Evolutionary conservation across 2,113 vertebrate species (phyloP), one percentile per base, ranked within the genome.

Genomic region (Carlito syrichta): DNA sequence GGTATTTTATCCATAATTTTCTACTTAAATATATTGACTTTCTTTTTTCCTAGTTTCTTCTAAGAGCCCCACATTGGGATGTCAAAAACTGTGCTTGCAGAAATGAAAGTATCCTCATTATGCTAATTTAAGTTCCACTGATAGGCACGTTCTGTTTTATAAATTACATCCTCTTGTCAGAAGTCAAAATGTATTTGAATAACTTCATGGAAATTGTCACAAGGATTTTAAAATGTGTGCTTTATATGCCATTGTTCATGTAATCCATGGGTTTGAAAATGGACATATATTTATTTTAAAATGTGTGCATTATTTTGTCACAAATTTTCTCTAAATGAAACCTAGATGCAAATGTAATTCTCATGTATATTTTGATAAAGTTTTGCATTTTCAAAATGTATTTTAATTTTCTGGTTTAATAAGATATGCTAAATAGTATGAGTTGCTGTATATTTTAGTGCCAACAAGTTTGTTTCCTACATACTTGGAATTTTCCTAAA

Each of bases 101-200:
- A 99, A 99, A 99, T 98, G 98, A 99, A 99, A 99, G 98, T 98
- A 98, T 99, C 99, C 98, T 99, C 99, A 99, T 99, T 99, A 99
- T 99, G 99, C 99, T 99, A 99, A 99, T 99, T 98, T 97, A 96
- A 96, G 95, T 98, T 98, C 97, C 98, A 99, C 99, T 99, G 99
- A 99, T 99, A 99, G 99, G 99, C 99, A 99, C 98, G 98, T 99
- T 99, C 99, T 99, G 98, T 99, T 99, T 99, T 99, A 99, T 99
- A 99, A 99, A 99, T 99, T 99, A 99, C 98, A 98, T 99, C 99
- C 98, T 98, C 99, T 99, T 99, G 99, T 99, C 99, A 99, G 98
- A 98, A 99, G 99, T 99, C 99, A 99, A 99, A 99, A 99, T 99
- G 99, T 99, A 99, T 99, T 99, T 99, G 99, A 99, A 99, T 98